Percentiles rank a stretch among this genome's conserved stretches.
Conservation (phyloP, 2,113 vertebrate species). For the Muscicapa adusta region DNA sequence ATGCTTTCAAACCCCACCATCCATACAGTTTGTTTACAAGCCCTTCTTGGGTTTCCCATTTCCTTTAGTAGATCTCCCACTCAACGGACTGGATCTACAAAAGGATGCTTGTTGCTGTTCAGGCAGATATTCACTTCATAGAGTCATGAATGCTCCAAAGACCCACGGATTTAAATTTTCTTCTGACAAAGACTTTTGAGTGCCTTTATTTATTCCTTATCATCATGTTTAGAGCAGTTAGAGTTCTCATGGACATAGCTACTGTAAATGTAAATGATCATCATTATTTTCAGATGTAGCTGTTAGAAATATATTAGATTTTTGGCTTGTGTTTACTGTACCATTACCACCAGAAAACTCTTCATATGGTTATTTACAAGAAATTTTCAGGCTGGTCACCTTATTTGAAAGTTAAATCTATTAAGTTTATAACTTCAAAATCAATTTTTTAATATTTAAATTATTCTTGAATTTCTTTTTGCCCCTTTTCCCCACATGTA, state of each 20-base stretch:
- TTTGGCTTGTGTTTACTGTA: neutral
- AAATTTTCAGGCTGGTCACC: neutral
- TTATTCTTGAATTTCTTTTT: neutral
- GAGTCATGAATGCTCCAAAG: neutral
- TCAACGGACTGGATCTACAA: neutral
- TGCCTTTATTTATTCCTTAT: neutral
- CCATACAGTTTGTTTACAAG: neutral
- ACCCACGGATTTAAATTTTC: neutral
- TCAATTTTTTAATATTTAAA: neutral
- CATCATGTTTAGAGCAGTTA: neutral
- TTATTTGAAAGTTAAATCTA: neutral
- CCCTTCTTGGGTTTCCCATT: neutral
- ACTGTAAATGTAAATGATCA: neutral
- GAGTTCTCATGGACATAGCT: neutral
- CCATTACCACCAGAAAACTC: neutral
- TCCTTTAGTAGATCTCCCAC: neutral
- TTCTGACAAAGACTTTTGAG: neutral
- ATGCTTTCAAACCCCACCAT: neutral
- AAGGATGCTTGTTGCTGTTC: neutral
- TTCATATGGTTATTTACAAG: neutral
- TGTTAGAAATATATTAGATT: neutral
- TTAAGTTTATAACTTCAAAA: neutral
- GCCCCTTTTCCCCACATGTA: neutral
- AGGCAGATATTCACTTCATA: neutral
- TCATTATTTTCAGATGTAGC: neutral